A percentile compares a stretch with the other conserved stretches of the same genome.
Evolutionary conservation across 2,797 vertebrate species (phyloP).

Genomic region (Acanthurus leucopareius): DNA sequence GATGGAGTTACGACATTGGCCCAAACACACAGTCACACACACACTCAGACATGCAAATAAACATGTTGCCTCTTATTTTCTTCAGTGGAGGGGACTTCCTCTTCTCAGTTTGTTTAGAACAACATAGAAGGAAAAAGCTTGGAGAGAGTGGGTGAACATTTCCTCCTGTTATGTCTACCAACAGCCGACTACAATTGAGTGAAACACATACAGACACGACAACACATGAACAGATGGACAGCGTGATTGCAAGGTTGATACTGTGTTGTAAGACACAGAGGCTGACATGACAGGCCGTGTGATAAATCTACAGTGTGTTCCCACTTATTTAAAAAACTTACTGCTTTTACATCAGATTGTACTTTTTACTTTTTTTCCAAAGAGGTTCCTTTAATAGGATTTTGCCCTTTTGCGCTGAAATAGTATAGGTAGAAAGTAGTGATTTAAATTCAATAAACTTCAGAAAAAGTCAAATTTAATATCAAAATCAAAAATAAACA

Average conservation of each 20-base stretch:
- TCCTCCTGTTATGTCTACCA: constrained; percentile 72
- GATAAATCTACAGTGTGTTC: neutral
- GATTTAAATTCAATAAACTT: neutral
- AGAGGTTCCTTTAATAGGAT: constrained; percentile 16
- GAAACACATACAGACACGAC: constrained; percentile 28
- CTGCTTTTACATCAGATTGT: neutral
- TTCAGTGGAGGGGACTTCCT: constrained; percentile 56
- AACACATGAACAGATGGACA: neutral
- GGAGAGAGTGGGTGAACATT: constrained; percentile 50
- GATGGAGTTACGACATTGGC: constrained; percentile 51
- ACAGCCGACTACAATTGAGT: constrained; percentile 28
- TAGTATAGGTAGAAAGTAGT: neutral
- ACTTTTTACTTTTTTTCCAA: neutral
- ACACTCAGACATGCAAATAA: constrained; percentile 33
- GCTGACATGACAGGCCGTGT: constrained; percentile 2
- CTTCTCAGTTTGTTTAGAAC: constrained; percentile 51
- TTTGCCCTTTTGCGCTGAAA: constrained; percentile 17
- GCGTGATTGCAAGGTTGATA: neutral
- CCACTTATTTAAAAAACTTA: neutral
- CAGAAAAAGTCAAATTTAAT: constrained; percentile 9
- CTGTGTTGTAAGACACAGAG: constrained; percentile 21
- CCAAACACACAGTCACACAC: constrained; percentile 16
- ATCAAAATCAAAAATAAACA: neutral
- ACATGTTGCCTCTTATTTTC: constrained; percentile 56
- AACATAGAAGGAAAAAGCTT: constrained; percentile 47